phyloP scores from a whole-genome alignment of 2,888 invertebrate genomes.

The Gonocerus acuteangulatus region DNA sequence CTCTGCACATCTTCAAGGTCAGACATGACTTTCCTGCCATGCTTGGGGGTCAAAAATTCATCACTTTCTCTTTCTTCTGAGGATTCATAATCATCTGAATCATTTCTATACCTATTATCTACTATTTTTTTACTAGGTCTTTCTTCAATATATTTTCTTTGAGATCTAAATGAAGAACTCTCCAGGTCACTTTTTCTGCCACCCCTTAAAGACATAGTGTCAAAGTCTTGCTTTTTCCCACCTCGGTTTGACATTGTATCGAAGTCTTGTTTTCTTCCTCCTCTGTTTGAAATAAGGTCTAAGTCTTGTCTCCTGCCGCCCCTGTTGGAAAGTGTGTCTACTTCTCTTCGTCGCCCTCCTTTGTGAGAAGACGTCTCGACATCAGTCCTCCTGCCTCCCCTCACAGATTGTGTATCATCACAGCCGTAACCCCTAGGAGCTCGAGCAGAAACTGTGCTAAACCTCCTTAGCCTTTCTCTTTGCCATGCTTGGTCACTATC shows the following conservation, averaged over 20 bases:
- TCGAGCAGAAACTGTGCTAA: constrained; percentile 19
- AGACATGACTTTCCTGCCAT: constrained; percentile 1
- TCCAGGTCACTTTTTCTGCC: constrained; percentile 20
- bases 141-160: background rate
- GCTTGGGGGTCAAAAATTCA: background rate
- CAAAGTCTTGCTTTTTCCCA: constrained; percentile 2
- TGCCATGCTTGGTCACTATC: constrained; percentile 32
- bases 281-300: constrained; percentile 1
- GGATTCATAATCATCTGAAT: background rate
- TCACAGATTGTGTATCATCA: constrained; percentile 41
- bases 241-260: constrained; percentile 5
- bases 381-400: constrained; percentile 21
- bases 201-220: constrained; percentile 6
- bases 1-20: constrained; percentile 6
- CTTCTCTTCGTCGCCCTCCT: constrained; percentile 1
- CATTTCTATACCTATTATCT: background rate
- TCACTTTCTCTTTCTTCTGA: constrained; percentile 11
- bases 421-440: constrained; percentile 39
- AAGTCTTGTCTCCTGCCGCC: constrained; percentile 5
- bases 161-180: background rate
- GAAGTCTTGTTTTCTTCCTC: constrained; percentile 11
- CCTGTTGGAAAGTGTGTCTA: constrained; percentile 3
- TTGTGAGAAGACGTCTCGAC: constrained; percentile 2
- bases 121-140: background rate
- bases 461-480: constrained; percentile 12